These are phyloP conservation scores for Pardalotus punctatus DNA, from an alignment of 2,113 vertebrate species.

Conservation along the genomic window DNA sequence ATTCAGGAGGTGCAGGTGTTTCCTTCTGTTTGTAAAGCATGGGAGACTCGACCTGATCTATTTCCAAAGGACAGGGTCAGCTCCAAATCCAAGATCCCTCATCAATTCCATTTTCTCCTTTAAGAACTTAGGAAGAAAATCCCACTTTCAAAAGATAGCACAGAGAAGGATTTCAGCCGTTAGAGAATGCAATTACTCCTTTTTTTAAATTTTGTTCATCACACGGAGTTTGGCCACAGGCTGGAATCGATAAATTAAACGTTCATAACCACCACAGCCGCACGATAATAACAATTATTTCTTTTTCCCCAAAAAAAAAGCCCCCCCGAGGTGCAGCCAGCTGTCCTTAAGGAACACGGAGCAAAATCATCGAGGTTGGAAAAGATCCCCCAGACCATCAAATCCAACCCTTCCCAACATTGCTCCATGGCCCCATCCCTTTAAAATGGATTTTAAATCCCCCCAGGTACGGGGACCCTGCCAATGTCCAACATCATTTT, in stretches of 20 bases:
- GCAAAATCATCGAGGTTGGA: not conserved
- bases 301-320: not conserved
- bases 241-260: not conserved
- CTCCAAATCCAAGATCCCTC: not conserved
- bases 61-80: not conserved
- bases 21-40: not conserved
- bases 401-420: not conserved
- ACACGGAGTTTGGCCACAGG: not conserved
- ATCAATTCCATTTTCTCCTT: not conserved
- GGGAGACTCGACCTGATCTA: accelerated
- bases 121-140: not conserved
- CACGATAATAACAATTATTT: not conserved
- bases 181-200: not conserved
- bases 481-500: too few relatives aligned
- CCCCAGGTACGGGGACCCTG: too few relatives aligned
- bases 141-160: not conserved
- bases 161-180: not conserved
- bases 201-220: not conserved
- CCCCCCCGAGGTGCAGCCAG: not conserved
- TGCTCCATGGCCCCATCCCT: not conserved
- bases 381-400: not conserved
- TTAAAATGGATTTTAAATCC: not conserved
- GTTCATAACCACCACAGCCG: not conserved
- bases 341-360: not conserved
- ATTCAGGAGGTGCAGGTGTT: not conserved